Conservation (phyloP, 2,113 vertebrate species). For the Lampris incognitus region DNA sequence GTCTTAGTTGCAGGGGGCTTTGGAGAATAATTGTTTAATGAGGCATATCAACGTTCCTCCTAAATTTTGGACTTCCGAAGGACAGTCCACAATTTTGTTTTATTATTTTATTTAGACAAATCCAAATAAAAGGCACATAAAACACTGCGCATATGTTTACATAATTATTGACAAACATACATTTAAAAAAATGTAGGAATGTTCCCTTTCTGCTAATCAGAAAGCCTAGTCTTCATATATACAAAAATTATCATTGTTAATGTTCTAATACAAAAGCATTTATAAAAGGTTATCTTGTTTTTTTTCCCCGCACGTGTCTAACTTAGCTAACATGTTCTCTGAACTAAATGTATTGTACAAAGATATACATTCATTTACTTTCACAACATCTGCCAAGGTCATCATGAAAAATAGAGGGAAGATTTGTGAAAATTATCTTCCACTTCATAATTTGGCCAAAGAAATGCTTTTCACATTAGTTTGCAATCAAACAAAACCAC, state of each 20-base stretch:
- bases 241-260: conserved; percentile 99
- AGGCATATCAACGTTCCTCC: conserved; percentile 23
- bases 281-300: conserved; percentile 97
- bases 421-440: conserved; percentile 45
- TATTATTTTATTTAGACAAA: conserved; percentile 97
- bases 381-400: conserved; percentile 85
- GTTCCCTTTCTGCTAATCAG: conserved; percentile 98
- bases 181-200: conserved; percentile 97
- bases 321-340: conserved; percentile 92
- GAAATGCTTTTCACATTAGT: conserved; percentile 59
- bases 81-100: conserved; percentile 69
- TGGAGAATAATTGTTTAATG: neutral
- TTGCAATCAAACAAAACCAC: conserved; percentile 64
- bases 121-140: conserved; percentile 98
- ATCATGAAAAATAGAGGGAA: conserved; percentile 69
- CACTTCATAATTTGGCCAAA: conserved; percentile 66
- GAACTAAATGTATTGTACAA: conserved; percentile 90
- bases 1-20: neutral
- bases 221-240: conserved; percentile 98
- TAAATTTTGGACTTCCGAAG: conserved; percentile 31
- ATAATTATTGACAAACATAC: conserved; percentile 98
- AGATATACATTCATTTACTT: conserved; percentile 94
- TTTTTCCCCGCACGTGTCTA: conserved; percentile 84
- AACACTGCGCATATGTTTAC: conserved; percentile 97
- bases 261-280: conserved; percentile 99